Percentiles rank a stretch among this genome's conserved stretches.
These are phyloP conservation scores for Miltochrista miniata DNA, from an alignment of 2,888 invertebrate genomes.

Conservation along the genomic window DNA sequence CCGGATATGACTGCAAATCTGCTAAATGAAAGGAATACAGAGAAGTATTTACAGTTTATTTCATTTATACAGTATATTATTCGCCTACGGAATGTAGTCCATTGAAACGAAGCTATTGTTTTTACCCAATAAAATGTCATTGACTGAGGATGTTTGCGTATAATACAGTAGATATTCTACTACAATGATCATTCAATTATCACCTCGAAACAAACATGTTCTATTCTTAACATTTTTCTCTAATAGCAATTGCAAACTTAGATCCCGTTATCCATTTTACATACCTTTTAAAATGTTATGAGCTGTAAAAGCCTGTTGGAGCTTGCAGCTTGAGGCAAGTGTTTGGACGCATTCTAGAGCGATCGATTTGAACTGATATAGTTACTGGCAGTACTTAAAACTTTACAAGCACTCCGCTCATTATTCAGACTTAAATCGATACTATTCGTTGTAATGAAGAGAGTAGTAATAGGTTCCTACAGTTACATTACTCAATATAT, in stretches of 20 bases:
- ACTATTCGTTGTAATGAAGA: too few relatives aligned
- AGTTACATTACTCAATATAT: too few relatives aligned
- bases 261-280: constrained; percentile 31
- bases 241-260: constrained; percentile 13
- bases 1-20: too few relatives aligned
- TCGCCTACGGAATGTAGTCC: background rate
- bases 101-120: background rate
- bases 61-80: background rate
- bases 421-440: too few relatives aligned
- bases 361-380: constrained; percentile 45
- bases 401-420: constrained; percentile 9
- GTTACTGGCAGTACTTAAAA: constrained; percentile 32
- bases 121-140: constrained; percentile 7
- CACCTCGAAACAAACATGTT: constrained; percentile 5
- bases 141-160: constrained; percentile 16
- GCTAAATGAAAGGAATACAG: background rate
- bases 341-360: constrained; percentile 42
- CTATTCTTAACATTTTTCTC: constrained; percentile 1
- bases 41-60: background rate
- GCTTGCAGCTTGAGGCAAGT: constrained; percentile 13
- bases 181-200: constrained; percentile 14
- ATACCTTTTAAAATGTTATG: constrained; percentile 30
- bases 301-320: constrained; percentile 31
- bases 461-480: too few relatives aligned
- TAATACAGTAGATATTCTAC: constrained; percentile 2